Evolutionary conservation across 1,140 invertebrate genomes (phyloP).

Genomic region (Papilio glaucus): DNA sequence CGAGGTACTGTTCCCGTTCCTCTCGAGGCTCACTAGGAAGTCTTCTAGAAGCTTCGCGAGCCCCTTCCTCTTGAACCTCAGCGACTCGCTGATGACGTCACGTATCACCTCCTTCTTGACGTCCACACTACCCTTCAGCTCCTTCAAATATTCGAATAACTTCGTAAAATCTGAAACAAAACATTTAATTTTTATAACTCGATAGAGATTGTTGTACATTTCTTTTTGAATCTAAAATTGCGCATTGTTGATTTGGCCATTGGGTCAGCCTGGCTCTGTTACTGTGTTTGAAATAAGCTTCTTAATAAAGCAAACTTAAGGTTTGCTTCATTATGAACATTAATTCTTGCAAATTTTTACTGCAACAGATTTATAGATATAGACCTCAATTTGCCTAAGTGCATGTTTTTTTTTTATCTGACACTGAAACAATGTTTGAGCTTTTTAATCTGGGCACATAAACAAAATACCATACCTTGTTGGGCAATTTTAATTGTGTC

Average conservation of each 20-base stretch:
- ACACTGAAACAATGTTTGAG: too few species aligned
- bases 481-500: too few species aligned
- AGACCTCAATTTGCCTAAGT: too few species aligned
- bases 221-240: background rate
- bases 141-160: conserved; percentile 86
- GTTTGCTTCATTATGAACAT: too few species aligned
- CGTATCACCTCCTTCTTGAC: conserved; percentile 85
- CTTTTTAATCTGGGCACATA: too few species aligned
- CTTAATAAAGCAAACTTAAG: too few species aligned
- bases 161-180: conserved; percentile 86
- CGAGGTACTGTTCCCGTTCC: conserved; percentile 78
- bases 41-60: conserved; percentile 85
- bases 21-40: conserved; percentile 77
- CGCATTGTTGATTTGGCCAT: background rate
- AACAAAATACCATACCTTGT: too few species aligned
- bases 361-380: too few species aligned
- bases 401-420: too few species aligned
- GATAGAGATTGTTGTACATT: background rate
- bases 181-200: background rate
- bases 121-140: conserved; percentile 85
- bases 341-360: too few species aligned
- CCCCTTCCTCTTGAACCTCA: conserved; percentile 88
- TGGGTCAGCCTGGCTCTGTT: too few species aligned
- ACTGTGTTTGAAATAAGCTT: too few species aligned
- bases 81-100: conserved; percentile 88